Evolutionary conservation across 2,888 invertebrate genomes (phyloP), one percentile per base, ranked within the genome.

Genomic region (Norana najaformis): DNA sequence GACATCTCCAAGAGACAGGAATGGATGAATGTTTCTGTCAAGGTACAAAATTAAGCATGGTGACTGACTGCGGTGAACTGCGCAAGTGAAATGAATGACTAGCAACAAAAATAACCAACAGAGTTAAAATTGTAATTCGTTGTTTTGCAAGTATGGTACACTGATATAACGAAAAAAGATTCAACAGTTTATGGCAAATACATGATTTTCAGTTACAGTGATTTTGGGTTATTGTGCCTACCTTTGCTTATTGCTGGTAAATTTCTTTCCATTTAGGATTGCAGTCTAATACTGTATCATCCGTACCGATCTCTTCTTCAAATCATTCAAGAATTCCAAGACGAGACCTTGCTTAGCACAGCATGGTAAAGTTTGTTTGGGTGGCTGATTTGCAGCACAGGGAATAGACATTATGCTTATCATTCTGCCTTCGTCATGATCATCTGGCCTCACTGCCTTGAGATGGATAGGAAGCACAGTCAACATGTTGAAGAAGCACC

Each of bases 201-300:
- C n/a, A 69, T 2, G n/a, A 69, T 69, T 69, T 69, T 69, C 16
- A 30, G n/a, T 69, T 69, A n/a, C 11, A n/a, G 30, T n/a, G n/a
- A n/a, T 69, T 69, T 69, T 69, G 69, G 11, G 11, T 69, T 69
- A n/a, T n/a, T n/a, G 30, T 69, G 30, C 30, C 69, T 69, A n/a
- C 69, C n/a, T 69, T 69, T 69, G 69, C n/a, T n/a, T 69, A 69
- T 0, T 69, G 30, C 69, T 69, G 69, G 69, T 69, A 13, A 8
- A n/a, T 69, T 69, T 69, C 6, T 11, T 69, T 41, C n/a, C 37
- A 5, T 90, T 23, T 92, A 95, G 95, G 99, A 99, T 94, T 99
- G 99, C 94, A 99, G 99, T 95, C 96, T 99, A 89, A 98, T 99
- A 93, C 97, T 92, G 53, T 99, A 98, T 95, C 99, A 99, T 95